Evolutionary conservation across 1,140 invertebrate genomes (phyloP), one percentile per base, ranked within the genome.

Genomic region (Pogonomyrmex californicus): DNA sequence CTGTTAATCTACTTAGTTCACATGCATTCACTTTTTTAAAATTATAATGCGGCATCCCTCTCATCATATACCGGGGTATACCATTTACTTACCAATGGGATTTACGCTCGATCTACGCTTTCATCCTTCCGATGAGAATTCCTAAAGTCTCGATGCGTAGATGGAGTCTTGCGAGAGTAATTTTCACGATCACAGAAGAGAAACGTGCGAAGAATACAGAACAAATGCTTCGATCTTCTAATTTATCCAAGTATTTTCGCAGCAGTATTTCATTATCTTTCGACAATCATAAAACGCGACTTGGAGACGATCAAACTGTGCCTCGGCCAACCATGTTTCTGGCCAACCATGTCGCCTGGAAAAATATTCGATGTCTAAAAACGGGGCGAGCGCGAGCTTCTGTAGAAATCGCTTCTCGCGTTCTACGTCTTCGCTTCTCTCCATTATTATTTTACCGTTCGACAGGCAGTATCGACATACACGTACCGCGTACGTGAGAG

Each of bases 391-490:
- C 36, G 17, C n/a, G 10, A 33, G 23, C n/a, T 87, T 65, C 7
- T n/a, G 44, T 54, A 58, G 23, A 78, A 85, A 78, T 56, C 56
- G 60, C 56, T 51, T 63, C 38, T 68, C 89, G 56, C 73, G 70
- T 58, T 71, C 44, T 89, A 66, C 66, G 70, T 79, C 81, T 91
- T 87, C 79, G 36, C 71, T 87, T 65, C 68, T n/a, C 82, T 65
- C 88, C 87, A 91, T 92, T 93, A 93, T 93, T 93, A 93, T 93
- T 93, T 93, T 91, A 93, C 85, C 82, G 90, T 86, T 90, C 86
- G 91, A 87, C 82, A 86, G 85, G 63, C 65, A 81, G 81, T 89
- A 93, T 92, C 91, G 92, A 91, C 91, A 87, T 91, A 91, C 92
- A 93, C 92, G 92, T 93, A 91, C 77, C 60, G 1, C 56, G 91